These are phyloP conservation scores for Tapera naevia DNA, from an alignment of 2,797 vertebrate genomes.

Conservation along the genomic window DNA sequence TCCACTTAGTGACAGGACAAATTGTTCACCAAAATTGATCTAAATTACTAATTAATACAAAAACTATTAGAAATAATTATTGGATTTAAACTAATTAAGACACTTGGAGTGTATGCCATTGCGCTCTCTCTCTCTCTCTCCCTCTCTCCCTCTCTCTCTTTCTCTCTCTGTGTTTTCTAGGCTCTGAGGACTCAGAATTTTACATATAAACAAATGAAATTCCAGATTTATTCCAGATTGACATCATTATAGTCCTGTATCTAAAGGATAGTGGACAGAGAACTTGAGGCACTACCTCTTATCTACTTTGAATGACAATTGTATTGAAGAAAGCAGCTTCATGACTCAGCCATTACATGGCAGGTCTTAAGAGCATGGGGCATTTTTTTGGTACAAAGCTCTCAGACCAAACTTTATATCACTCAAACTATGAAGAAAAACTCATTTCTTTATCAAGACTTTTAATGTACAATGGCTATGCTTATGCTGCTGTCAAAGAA, in stretches of 20 bases:
- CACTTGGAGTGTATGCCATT: background rate
- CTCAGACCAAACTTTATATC: background rate
- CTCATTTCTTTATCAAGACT: background rate
- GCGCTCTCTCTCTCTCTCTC: background rate
- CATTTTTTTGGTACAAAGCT: background rate
- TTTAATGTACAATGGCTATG: background rate
- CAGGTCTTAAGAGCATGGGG: background rate
- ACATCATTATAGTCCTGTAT: background rate
- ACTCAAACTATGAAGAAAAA: background rate
- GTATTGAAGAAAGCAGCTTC: background rate
- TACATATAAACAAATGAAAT: background rate
- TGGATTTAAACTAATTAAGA: conserved; percentile 15
- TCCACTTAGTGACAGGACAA: background rate
- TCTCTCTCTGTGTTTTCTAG: background rate
- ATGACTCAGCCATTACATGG: background rate
- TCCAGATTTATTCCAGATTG: background rate
- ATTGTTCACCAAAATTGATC: background rate
- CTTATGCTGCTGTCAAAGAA: background rate
- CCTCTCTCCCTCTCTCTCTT: background rate
- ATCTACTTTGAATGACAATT: background rate
- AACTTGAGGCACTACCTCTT: background rate
- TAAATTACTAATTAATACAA: conserved; percentile 14
- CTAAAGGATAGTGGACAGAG: background rate
- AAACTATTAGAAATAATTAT: background rate
- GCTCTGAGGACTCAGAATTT: background rate